A percentile compares a stretch with the other conserved stretches of the same genome.
These are phyloP conservation scores for Lordiphosa mommai DNA, from an alignment of 1,140 invertebrate species.

Conservation along the genomic window DNA sequence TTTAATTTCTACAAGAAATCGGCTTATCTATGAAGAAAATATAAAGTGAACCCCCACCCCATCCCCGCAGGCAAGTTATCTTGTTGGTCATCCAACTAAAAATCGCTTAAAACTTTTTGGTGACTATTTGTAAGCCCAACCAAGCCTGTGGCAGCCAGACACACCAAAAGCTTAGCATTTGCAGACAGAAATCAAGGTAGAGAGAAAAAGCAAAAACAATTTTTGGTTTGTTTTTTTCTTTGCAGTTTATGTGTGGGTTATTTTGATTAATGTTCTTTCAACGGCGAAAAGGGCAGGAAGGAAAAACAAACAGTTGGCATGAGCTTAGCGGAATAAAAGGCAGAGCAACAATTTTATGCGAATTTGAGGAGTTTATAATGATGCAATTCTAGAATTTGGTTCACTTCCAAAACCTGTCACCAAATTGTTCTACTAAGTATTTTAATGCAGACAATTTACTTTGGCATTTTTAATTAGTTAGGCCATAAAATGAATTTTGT, in stretches of 20 bases:
- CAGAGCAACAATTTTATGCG: slow-evolving; percentile 24
- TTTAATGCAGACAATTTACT: slow-evolving; percentile 8
- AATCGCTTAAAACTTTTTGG: slow-evolving; percentile 43
- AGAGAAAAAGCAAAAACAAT: slow-evolving; percentile 32
- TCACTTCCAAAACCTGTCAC: slow-evolving; percentile 4
- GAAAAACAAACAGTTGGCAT: slow-evolving; percentile 6
- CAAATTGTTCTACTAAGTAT: slow-evolving; percentile 8
- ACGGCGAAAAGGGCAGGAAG: not conserved
- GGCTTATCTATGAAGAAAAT: not conserved
- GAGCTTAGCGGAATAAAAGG: slow-evolving; percentile 21
- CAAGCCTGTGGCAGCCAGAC: slow-evolving; percentile 1
- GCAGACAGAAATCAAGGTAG: slow-evolving; percentile 42
- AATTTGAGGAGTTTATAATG: not conserved
- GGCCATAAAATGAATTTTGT: too few species aligned
- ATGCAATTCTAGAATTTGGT: too few species aligned
- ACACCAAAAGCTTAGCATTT: slow-evolving; percentile 26
- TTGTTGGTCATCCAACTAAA: slow-evolving; percentile 27
- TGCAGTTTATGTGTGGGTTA: slow-evolving; percentile 42
- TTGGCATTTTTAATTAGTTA: slow-evolving; percentile 54
- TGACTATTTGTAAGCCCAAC: slow-evolving; percentile 25
- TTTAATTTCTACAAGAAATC: slow-evolving; percentile 6
- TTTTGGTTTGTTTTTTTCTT: slow-evolving; percentile 21
- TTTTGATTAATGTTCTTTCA: slow-evolving; percentile 47
- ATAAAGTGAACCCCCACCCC: not conserved
- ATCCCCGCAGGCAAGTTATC: too few species aligned